Base-by-base conservation (phyloP, 2,113 vertebrate species). In the Crotalus helleri region DNA sequence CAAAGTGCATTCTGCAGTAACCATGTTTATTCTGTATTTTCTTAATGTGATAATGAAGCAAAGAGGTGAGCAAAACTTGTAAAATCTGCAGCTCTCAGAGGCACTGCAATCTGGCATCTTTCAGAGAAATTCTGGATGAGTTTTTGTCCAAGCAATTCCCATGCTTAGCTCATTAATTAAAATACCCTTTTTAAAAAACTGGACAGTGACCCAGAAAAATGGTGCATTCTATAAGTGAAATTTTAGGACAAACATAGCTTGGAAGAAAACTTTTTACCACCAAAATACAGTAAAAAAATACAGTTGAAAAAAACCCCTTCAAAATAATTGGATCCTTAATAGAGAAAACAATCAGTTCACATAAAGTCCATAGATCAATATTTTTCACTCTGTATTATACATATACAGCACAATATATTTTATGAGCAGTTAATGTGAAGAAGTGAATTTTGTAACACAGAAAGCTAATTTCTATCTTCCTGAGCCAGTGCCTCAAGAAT, bases 61-160 rank as follows among this genome's bases (percentile, higher is more conserved):
- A 55, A 69, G 17, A 92, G 92, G 55, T 69, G 92, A 96, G 91
- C 11, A 57, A 87, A 91, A 39, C 24, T 91, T 54, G 11, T 89
- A 88, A 81, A 93, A 55, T 90, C 93, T 69, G 90, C 88, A 24
- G 26, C 58, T 91, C 19, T 53, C 2, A 85, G 29, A 24, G 53
- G 39, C 51, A 46, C 26, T 64, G 24, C 58, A 88, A 5, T 59
- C n/a, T 39, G 58, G 54, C 46, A 59, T 10, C 15, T 39, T 57
- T 23, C 19, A 85, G 87, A 49, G 89, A 81, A 51, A 61, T 24
- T 53, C n/a, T 87, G 55, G 51, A 46, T 49, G n/a, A 49, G 33
- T 49, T 12, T 33, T n/a, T 87, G 85, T n/a, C 39, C 53, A 92
- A 85, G 53, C 15, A 49, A 44, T 10, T 7, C 53, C 13, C 19